These are phyloP conservation scores for Spodoptera litura DNA, from an alignment of 1,140 invertebrate genomes.

Conservation along the genomic window DNA sequence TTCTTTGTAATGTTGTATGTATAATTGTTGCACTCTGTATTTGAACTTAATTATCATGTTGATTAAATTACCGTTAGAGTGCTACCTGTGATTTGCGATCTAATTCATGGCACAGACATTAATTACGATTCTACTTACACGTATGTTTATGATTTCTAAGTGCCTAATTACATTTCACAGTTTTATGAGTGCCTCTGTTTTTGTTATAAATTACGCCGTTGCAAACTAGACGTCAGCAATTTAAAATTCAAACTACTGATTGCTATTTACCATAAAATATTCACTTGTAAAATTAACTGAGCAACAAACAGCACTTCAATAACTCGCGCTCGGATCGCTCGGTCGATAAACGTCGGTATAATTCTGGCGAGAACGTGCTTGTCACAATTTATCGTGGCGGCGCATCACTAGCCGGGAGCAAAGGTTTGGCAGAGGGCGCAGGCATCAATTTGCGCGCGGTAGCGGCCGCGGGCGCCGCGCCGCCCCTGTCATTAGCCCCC, in stretches of 20 bases:
- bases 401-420: conserved; percentile 83
- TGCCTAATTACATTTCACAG: not conserved
- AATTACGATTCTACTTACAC: not conserved
- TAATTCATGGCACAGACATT: not conserved
- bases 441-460: conserved; percentile 84
- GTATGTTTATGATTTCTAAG: not conserved
- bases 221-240: conserved; percentile 12
- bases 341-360: conserved; percentile 54
- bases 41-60: conserved; percentile 24
- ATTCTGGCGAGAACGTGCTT: conserved; percentile 61
- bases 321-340: conserved; percentile 31
- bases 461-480: conserved; percentile 81
- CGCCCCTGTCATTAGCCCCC: conserved; percentile 83
- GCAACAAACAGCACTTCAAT: conserved; percentile 31
- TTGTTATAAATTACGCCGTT: conserved; percentile 11
- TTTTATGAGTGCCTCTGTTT: conserved; percentile 3
- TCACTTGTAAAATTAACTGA: conserved; percentile 26
- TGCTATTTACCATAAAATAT: conserved; percentile 44
- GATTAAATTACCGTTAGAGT: conserved; percentile 5
- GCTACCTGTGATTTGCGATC: conserved; percentile 22
- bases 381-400: conserved; percentile 74
- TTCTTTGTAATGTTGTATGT: conserved; percentile 39
- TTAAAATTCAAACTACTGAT: conserved; percentile 37
- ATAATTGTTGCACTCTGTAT: conserved; percentile 36
- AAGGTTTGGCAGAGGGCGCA: conserved; percentile 82